A percentile compares a stretch with the other conserved stretches of the same genome.
phyloP scores from a whole-genome alignment of 2,888 invertebrate species.

The Orthonevra nobilis region DNA sequence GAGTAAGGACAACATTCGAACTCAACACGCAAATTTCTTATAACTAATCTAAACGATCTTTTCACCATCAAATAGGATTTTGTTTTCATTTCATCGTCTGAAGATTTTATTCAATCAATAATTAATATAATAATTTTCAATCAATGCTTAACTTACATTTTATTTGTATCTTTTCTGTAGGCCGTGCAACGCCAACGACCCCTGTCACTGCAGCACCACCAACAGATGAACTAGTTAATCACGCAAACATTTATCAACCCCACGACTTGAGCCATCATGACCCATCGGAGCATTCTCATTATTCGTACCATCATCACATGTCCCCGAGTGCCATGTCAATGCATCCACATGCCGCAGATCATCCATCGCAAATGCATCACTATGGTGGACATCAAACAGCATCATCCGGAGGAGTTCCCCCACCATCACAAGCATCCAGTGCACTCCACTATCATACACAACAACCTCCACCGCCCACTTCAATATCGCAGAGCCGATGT shows the following conservation, averaged over 20 bases:
- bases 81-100: too few species aligned
- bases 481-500: constrained; percentile 71
- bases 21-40: too few species aligned
- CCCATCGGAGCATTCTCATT: constrained; percentile 60
- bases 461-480: constrained; percentile 70
- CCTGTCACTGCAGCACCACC: constrained; percentile 76
- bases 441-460: constrained; percentile 74
- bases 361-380: constrained; percentile 72
- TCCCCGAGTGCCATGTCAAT: constrained; percentile 73
- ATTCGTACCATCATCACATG: constrained; percentile 75
- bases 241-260: constrained; percentile 71
- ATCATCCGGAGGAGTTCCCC: constrained; percentile 47
- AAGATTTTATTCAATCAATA: too few species aligned
- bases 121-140: too few species aligned
- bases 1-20: too few species aligned
- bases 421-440: constrained; percentile 44
- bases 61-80: too few species aligned
- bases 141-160: too few species aligned
- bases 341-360: constrained; percentile 73
- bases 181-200: constrained; percentile 76
- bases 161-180: constrained; percentile 46
- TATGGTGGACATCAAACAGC: constrained; percentile 68
- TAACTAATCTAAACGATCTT: too few species aligned
- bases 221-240: constrained; percentile 76
- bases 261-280: constrained; percentile 65